Evolutionary conservation across 2,113 vertebrate genomes (phyloP).

Genomic region (Oplegnathus fasciatus): DNA sequence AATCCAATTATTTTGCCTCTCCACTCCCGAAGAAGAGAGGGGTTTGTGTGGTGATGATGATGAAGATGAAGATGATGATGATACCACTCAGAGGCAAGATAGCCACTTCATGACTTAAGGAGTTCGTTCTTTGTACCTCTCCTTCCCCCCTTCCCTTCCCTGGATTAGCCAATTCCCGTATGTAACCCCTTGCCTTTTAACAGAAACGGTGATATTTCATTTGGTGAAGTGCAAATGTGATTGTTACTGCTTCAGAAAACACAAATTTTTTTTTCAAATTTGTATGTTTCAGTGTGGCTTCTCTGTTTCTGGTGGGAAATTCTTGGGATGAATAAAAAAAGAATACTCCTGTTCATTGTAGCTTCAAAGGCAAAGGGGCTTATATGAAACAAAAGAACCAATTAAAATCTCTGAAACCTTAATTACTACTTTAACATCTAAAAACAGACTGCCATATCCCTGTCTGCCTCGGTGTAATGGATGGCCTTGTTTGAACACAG

Average conservation of each 20-base stretch:
- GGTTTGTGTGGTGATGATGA: conserved; percentile 75
- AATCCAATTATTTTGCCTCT: conserved; percentile 90
- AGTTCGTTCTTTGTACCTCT: conserved; percentile 75
- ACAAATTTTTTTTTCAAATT: not conserved
- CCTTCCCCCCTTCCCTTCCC: conserved; percentile 8
- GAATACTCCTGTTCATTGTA: conserved; percentile 50
- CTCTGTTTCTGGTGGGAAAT: conserved; percentile 71
- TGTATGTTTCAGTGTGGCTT: not conserved
- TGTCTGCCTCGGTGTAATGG: conserved; percentile 61
- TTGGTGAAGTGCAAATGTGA: conserved; percentile 61
- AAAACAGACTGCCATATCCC: conserved; percentile 63
- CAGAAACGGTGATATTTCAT: conserved; percentile 64
- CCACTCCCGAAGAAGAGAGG: conserved; percentile 70
- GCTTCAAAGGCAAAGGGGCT: conserved; percentile 79
- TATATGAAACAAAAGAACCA: conserved; percentile 81
- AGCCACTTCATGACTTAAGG: conserved; percentile 84
- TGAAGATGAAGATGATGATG: conserved; percentile 72
- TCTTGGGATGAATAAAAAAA: conserved; percentile 42
- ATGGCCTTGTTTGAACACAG: conserved; percentile 70
- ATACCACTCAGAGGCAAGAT: conserved; percentile 83
- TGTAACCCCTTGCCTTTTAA: conserved; percentile 63
- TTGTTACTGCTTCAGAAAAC: conserved; percentile 38
- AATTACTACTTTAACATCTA: conserved; percentile 77
- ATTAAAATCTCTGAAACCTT: conserved; percentile 80
- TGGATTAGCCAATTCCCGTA: conserved; percentile 71